Evolutionary conservation across 2,113 vertebrate species (phyloP), one percentile per base, ranked within the genome.

Genomic region (Osmerus eperlanus): DNA sequence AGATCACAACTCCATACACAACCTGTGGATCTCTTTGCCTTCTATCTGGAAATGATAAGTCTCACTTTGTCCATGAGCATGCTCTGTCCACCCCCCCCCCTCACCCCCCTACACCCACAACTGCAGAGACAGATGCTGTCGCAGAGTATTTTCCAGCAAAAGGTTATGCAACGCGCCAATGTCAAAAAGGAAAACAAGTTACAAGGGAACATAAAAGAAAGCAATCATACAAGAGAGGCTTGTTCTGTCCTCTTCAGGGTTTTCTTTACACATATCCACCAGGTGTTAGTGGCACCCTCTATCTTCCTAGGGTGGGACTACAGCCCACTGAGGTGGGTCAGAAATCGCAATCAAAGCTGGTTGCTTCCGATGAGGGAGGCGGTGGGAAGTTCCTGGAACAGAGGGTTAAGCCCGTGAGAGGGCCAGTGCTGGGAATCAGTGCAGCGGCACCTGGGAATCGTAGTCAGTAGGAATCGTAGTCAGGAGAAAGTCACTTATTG

Each of bases 371-470:
- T 18, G 25, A 53, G 51, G 74, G 67, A 66, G 65, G 71, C 55
- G 66, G 56, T 79, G 36, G 32, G 58, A 21, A 72, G 52, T 58
- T 68, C 71, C 67, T 81, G 74, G 68, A 83, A 85, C 64, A 88
- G 77, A 88, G 80, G 83, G 77, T 79, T 84, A 88, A 88, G 69
- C 77, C 69, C 82, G 65, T 61, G 52, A 71, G 64, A 60, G 63
- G 41, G 66, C 41, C 47, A 23, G 21, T 47, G 7, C 68, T 56
- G 89, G 56, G 63, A 66, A 41, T 83, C 78, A 25, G 64, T 86
- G 85, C 51, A 85, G 70, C 85, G 65, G 80, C 79, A 75, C 84
- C 74, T 82, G 87, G 73, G 85, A 90, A 88, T 87, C 83, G 81
- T 79, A 19, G 78, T 68, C 77, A 72, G 80, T 74, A 23, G 72